Percentiles rank a stretch among this genome's conserved stretches.
Evolutionary conservation across 2,888 invertebrate genomes (phyloP).

Genomic region (Eurois occulta): DNA sequence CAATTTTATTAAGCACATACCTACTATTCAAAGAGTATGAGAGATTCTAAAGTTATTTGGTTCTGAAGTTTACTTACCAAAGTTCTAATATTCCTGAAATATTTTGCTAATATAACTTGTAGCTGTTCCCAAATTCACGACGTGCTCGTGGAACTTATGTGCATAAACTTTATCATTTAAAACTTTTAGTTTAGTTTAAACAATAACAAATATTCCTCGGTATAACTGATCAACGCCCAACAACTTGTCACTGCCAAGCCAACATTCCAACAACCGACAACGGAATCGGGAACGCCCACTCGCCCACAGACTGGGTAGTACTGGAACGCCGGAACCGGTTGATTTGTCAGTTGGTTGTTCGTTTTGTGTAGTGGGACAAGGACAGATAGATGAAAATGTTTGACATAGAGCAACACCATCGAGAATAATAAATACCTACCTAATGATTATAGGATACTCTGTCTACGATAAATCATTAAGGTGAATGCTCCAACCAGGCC

Average conservation of each 20-base stretch:
- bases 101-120: not conserved
- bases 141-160: not conserved
- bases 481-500: too few relatives aligned
- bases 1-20: not conserved
- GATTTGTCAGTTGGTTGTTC: not conserved
- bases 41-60: not conserved
- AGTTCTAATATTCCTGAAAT: conserved; percentile 4
- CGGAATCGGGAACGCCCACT: not conserved
- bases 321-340: not conserved
- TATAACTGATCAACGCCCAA: conserved; percentile 50
- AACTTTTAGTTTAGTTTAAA: conserved; percentile 15
- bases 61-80: conserved; percentile 19
- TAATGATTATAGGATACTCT: too few relatives aligned
- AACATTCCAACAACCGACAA: not conserved
- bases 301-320: not conserved
- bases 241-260: conserved; percentile 13
- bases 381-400: not conserved
- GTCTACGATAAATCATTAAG: too few relatives aligned
- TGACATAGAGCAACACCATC: too few relatives aligned
- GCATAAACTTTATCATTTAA: conserved; percentile 21
- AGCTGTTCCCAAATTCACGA: conserved; percentile 1
- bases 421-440: too few relatives aligned
- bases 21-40: conserved; percentile 1
- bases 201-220: conserved; percentile 16
- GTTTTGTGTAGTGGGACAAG: not conserved